Base-by-base conservation (phyloP, 92 coral and sea anemone species). In the Siderastrea siderea region DNA sequence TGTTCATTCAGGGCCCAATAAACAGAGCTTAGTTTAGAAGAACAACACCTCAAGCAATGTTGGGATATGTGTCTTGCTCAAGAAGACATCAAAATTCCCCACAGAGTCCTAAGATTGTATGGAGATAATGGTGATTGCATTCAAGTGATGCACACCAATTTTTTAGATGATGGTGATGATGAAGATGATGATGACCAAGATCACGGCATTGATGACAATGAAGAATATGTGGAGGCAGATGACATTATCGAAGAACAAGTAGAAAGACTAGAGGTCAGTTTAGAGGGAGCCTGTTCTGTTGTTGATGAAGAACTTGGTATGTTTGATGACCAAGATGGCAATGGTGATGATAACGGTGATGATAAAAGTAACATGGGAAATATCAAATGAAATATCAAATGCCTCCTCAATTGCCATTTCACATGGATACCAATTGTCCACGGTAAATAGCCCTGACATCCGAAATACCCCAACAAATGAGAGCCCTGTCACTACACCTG, bases 1-100 rank as follows among this genome's bases (percentile, higher is more conserved):
- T 26, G 38, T 26, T 26, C 38, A 26, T 26, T 26, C 38, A 26
- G 38, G 38, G 38, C 38, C 38, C 38, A 26, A 26, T 26, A 26
- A 26, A 26, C 38, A 26, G 38, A 26, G 38, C 80, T 93, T 2
- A 83, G 73, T 69, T 67, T 71, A 47, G 96, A 90, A 66, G 91
- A 93, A 47, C 65, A 90, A 52, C 80, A 90, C 58, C 78, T 78
- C 67, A 49, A 68, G 47, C 84, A 86, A 6, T 86, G 84, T 75
- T 78, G 84, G 84, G 75, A 78, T 10, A 78, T 48, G 55, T 68
- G 83, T 65, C 79, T 68, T 26, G 82, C 62, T 11, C 44, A 74
- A n/a, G 73, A 75, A 8, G 63, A 45, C 1, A 75, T 64, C 17
- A 50, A 13, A 17, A 64, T 84, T 75, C 88, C 88, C 49, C 88